phyloP scores from a whole-genome alignment of 2,113 vertebrate genomes.

The Anguilla rostrata region DNA sequence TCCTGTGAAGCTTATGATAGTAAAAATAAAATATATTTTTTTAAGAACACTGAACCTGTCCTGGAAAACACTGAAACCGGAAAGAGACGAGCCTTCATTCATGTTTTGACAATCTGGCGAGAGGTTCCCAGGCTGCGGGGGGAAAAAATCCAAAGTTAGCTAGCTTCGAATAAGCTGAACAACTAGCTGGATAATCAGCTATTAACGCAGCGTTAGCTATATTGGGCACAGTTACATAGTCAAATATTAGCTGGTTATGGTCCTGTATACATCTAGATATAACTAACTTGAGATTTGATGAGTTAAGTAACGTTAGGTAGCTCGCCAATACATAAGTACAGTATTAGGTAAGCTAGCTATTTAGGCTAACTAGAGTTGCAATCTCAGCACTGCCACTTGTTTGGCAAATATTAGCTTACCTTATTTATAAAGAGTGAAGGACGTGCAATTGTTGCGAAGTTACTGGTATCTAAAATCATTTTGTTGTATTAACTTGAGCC shows the following conservation, averaged over 20 bases:
- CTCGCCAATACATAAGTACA: not conserved
- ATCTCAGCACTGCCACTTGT: not conserved
- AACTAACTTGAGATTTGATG: not conserved
- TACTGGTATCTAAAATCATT: not conserved
- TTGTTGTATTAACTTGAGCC: not conserved
- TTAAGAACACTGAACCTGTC: no score
- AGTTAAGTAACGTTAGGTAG: not conserved
- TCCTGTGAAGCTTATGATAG: no score
- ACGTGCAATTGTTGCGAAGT: not conserved
- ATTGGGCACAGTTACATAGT: not conserved
- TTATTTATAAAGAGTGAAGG: not conserved
- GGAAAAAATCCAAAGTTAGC: not conserved
- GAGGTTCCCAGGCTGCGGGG: no score
- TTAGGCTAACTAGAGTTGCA: not conserved
- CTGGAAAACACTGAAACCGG: no score
- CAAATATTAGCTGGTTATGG: not conserved
- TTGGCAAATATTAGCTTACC: not conserved
- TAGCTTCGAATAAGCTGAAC: not conserved
- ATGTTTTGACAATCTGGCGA: not conserved
- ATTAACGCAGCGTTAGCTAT: not conserved
- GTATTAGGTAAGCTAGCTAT: not conserved
- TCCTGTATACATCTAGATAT: not conserved
- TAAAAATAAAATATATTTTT: no score
- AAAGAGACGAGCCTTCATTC: no score
- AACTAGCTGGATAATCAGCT: not conserved